Base-by-base conservation (phyloP, 2,888 invertebrate genomes). In the Drosophila ezoana region DNA sequence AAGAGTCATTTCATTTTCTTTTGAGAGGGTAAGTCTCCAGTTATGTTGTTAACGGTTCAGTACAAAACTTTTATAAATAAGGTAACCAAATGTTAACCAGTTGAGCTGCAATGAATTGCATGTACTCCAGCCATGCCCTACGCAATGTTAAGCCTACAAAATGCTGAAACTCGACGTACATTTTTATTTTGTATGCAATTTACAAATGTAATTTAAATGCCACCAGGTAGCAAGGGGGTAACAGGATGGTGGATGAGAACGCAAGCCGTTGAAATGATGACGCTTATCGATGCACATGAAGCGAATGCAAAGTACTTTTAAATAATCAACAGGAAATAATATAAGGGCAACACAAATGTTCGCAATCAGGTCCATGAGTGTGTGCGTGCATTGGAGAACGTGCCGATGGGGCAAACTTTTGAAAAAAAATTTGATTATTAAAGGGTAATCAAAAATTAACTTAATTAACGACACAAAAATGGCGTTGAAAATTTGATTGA, bases 401-500 rank as follows among this genome's bases (percentile, higher is more conserved):
- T 79, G 76, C 45, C 72, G 63, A 66, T 56, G 61, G 45, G 71
- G 28, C 52, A 60, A 52, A 48, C 76, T 74, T 67, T 80, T 69
- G 13, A 64, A 60, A 23, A 23, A 20, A 53, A 23, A n/a, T 70
- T 75, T 82, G 89, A 75, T 89, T 87, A 84, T 87, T 79, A 84
- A 87, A 81, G 81, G 81, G 89, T 75, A 81, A 89, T 87, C 79
- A 89, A 81, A 80, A 84, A 79, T 87, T 75, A 84, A 89, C 89
- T 89, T 84, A 79, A 85, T 85, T 85, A 85, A 81, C 84, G 65
- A 43, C 23, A 64, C 53, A 69, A 61, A 70, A 72, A 81, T 65
- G 37, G 66, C 56, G 67, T 48, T 71, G 61, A 56, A 67, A 68
- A 65, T 72, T 59, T 67, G 65, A 77, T 79, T 74, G 68, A 67